Conservation (phyloP, 2,113 vertebrate species). For the Opisthocomus hoazin region DNA sequence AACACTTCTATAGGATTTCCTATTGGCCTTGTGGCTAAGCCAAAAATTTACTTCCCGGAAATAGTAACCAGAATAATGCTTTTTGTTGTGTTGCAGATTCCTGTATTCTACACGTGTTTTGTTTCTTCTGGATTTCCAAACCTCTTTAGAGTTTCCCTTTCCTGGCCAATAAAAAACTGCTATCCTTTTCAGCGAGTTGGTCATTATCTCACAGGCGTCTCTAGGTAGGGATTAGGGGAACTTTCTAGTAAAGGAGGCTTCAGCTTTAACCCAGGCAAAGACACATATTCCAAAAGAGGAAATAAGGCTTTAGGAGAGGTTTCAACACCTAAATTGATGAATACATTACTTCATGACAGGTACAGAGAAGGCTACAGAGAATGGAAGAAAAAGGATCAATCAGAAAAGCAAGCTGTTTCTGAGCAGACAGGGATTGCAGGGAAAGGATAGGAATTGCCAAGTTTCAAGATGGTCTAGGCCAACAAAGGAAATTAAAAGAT, state of each 20-base stretch:
- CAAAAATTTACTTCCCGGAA: conserved; percentile 1
- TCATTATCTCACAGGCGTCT: background rate
- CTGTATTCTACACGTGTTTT: background rate
- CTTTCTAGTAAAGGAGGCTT: background rate
- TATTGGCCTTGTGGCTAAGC: background rate
- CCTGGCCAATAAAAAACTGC: background rate
- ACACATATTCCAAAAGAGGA: background rate
- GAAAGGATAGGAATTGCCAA: background rate
- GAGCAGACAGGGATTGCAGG: background rate
- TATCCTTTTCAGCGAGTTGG: background rate
- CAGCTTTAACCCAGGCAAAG: background rate
- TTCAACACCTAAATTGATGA: background rate
- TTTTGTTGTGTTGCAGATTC: background rate
- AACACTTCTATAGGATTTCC: conserved; percentile 20
- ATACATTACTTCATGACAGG: background rate
- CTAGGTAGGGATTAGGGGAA: background rate
- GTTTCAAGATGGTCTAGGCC: background rate
- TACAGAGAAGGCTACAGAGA: background rate
- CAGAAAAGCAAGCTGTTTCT: background rate
- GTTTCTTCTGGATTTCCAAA: background rate
- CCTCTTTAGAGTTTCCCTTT: background rate
- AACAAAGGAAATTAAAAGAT: background rate
- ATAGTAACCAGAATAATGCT: background rate
- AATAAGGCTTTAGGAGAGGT: background rate
- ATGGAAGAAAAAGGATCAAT: background rate